Conservation (phyloP, 2,797 vertebrate genomes). For the Tamandua tetradactyla region DNA sequence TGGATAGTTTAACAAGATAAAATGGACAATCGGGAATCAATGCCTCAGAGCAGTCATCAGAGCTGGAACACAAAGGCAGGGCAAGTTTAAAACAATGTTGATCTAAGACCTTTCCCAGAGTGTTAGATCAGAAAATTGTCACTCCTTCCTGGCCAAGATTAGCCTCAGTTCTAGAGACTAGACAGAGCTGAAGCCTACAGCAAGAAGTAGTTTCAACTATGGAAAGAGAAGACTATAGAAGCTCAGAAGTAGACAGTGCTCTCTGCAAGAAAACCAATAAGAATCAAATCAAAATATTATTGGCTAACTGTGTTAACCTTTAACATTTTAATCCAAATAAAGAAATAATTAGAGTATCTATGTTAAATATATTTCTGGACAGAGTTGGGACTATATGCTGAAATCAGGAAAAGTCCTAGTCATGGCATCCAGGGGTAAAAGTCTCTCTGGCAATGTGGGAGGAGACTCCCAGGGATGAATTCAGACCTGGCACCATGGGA, state of each 20-base stretch:
- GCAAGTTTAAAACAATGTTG: not conserved
- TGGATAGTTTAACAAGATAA: not conserved
- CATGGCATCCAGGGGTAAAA: no score
- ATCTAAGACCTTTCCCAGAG: not conserved
- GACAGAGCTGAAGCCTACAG: not conserved
- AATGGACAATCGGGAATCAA: not conserved
- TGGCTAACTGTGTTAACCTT: not conserved
- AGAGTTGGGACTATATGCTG: not conserved
- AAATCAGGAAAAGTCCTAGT: not conserved
- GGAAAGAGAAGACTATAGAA: slow-evolving; percentile 5
- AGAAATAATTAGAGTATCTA: not conserved
- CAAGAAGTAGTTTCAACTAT: slow-evolving; percentile 1
- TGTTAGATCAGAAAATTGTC: not conserved
- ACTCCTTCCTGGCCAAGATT: not conserved
- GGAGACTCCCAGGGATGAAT: no score
- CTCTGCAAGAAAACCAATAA: not conserved
- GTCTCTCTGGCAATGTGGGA: no score
- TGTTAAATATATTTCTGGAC: slow-evolving; percentile 22
- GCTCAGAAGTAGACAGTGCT: not conserved
- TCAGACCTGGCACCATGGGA: no score
- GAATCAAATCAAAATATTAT: slow-evolving; percentile 8
- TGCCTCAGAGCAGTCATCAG: not conserved
- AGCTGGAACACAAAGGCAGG: not conserved
- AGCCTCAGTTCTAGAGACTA: not conserved
- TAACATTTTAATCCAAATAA: slow-evolving; percentile 17